Conservation (phyloP, 2,888 invertebrate species). For the Parnassius glacialis region DNA sequence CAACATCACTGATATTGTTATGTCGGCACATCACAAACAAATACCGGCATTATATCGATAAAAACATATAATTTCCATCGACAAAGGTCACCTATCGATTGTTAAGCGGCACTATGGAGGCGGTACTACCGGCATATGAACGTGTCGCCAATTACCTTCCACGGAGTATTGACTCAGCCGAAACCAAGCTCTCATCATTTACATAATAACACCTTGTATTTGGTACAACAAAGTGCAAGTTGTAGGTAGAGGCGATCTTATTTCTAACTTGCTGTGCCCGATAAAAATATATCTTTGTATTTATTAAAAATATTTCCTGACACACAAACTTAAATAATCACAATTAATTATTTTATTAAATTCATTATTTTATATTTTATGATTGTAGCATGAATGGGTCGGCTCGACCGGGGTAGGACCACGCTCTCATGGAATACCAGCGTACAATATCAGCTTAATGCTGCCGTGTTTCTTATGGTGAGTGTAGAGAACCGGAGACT, state of each 20-base stretch:
- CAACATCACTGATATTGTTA: constrained; percentile 9
- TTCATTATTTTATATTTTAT: no score
- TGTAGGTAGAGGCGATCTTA: constrained; percentile 30
- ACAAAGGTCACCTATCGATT: constrained; percentile 49
- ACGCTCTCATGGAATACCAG: no score
- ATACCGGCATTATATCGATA: constrained; percentile 23
- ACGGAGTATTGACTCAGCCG: constrained; percentile 74
- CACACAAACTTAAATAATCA: no score
- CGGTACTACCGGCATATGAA: constrained; percentile 47
- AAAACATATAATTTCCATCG: constrained; percentile 34
- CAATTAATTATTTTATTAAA: no score
- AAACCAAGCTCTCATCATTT: constrained; percentile 78
- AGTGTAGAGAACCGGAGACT: no score
- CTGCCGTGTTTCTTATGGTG: no score
- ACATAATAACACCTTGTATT: constrained; percentile 78
- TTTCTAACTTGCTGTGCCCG: no score
- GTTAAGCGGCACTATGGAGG: constrained; percentile 39
- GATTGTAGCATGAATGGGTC: no score
- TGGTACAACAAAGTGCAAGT: constrained; percentile 36
- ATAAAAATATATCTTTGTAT: no score
- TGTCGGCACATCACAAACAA: constrained; percentile 10
- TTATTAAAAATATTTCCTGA: no score
- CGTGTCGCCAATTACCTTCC: constrained; percentile 74
- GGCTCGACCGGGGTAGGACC: no score
- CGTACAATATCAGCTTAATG: no score